A percentile compares a stretch with the other conserved stretches of the same genome.
phyloP scores from a whole-genome alignment of 2,888 invertebrate genomes.

The Melitaea athalia region DNA sequence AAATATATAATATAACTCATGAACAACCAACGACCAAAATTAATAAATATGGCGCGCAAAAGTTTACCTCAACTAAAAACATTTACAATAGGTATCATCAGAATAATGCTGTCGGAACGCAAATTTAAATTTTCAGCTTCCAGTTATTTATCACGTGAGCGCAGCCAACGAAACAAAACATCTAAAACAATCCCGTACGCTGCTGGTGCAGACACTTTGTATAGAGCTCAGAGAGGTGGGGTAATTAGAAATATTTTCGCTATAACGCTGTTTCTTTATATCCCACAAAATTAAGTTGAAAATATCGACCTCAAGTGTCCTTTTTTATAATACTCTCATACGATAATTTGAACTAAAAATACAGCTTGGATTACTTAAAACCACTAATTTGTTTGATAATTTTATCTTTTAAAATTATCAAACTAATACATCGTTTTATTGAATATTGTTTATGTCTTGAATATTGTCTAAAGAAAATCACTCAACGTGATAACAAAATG shows the following conservation, averaged over 20 bases:
- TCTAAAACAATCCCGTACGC: slow-evolving; percentile 40
- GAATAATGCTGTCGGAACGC: slow-evolving; percentile 31
- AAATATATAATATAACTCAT: no score
- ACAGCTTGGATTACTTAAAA: no score
- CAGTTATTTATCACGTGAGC: slow-evolving; percentile 60
- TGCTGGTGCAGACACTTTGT: slow-evolving; percentile 37
- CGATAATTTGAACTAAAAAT: no score
- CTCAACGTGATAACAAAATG: slow-evolving; percentile 12
- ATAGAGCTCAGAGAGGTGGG: slow-evolving; percentile 5
- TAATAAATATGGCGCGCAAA: background rate
- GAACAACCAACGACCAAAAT: background rate
- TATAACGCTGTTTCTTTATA: background rate
- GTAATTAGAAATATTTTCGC: slow-evolving; percentile 16
- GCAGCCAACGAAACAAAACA: slow-evolving; percentile 42
- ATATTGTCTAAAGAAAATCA: background rate
- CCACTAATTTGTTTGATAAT: no score
- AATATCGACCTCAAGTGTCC: background rate
- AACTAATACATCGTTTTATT: background rate
- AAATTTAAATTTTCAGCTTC: slow-evolving; percentile 60
- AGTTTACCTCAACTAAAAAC: slow-evolving; percentile 17
- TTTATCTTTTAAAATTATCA: no score
- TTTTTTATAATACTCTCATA: no score
- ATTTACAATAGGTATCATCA: slow-evolving; percentile 17
- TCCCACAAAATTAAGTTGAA: background rate
- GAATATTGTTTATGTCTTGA: background rate